Percentiles rank a stretch among this genome's conserved stretches.
Evolutionary conservation across 2,797 vertebrate genomes (phyloP).

Genomic region (Rallus crepitans): DNA sequence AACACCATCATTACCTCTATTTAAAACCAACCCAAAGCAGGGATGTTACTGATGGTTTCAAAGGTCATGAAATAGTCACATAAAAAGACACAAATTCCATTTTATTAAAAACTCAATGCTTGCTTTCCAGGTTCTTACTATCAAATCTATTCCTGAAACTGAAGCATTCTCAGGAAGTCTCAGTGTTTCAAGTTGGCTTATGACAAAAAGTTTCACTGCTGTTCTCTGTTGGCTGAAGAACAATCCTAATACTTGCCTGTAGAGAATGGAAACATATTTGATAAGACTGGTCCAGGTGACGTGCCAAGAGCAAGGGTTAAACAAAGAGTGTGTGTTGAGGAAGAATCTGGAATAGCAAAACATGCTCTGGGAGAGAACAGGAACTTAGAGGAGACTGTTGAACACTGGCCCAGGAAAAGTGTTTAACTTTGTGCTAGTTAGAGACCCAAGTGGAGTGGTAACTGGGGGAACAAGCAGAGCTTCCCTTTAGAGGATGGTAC

Average conservation of each 20-base stretch:
- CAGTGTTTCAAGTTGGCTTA: neutral
- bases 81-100: neutral
- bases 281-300: no score
- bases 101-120: slow-evolving; percentile 30
- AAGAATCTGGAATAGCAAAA: no score
- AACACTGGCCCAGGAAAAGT: no score
- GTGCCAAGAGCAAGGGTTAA: no score
- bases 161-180: neutral
- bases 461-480: no score
- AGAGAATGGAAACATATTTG: no score
- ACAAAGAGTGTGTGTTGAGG: no score
- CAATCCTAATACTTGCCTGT: neutral
- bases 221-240: neutral
- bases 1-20: neutral
- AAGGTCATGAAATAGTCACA: slow-evolving; percentile 38
- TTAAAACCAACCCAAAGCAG: slow-evolving; percentile 20
- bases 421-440: no score
- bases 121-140: neutral
- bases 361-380: no score
- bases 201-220: neutral
- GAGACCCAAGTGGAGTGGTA: no score
- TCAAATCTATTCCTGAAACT: neutral
- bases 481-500: no score
- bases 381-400: no score
- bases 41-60: slow-evolving; percentile 22